Percentiles rank a stretch among this genome's conserved stretches.
phyloP scores from a whole-genome alignment of 2,797 vertebrate species.

The Cirrhinus molitorella region DNA sequence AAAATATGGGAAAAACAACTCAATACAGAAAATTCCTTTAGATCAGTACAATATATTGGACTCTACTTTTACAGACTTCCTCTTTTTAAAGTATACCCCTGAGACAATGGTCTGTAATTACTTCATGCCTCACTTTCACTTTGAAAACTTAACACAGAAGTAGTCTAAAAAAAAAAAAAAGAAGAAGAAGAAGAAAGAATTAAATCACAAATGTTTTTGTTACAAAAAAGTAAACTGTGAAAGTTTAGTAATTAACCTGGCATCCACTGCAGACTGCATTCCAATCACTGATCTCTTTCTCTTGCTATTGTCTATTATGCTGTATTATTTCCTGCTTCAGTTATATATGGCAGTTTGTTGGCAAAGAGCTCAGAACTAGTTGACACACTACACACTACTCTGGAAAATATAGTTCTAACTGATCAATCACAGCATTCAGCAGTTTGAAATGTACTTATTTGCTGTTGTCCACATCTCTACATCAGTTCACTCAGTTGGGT shows the following conservation, averaged over 20 bases:
- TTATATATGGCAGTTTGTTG: too few species aligned
- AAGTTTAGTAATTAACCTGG: background rate
- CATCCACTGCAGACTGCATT: background rate
- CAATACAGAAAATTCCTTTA: background rate
- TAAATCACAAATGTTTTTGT: background rate
- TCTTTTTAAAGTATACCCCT: background rate
- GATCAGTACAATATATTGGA: background rate
- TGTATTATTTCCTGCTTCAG: too few species aligned
- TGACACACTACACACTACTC: too few species aligned
- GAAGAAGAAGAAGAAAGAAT: too few species aligned
- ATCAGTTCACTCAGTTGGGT: background rate
- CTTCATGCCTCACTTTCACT: too few species aligned
- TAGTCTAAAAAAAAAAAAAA: too few species aligned
- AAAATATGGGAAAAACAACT: background rate
- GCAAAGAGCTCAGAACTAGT: too few species aligned
- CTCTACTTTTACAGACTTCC: background rate
- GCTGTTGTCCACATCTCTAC: background rate
- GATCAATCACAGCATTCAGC: too few species aligned
- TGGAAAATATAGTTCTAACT: too few species aligned
- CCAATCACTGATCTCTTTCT: background rate
- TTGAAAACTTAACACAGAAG: too few species aligned
- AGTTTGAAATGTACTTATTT: background rate
- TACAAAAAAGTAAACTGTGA: too few species aligned
- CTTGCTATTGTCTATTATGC: too few species aligned
- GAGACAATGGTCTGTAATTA: background rate